Percentiles rank a stretch among this genome's conserved stretches.
Conservation (phyloP, 2,113 vertebrate species). For the human (Homo sapiens) region DNA sequence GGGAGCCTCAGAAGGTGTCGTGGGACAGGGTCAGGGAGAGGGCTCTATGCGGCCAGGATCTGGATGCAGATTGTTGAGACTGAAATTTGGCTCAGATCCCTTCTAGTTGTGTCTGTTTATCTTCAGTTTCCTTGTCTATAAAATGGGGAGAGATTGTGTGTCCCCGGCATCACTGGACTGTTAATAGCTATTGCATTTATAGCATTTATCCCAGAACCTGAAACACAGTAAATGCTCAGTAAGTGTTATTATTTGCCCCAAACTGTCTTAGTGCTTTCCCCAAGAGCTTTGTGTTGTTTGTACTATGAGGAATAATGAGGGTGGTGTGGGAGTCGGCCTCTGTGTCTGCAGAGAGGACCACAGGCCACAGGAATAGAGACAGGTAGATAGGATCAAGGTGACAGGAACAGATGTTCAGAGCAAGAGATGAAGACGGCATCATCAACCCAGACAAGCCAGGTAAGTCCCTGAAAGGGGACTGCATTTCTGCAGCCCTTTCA, state of each 20-base stretch:
- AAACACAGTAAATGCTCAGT: background rate
- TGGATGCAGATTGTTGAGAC: background rate
- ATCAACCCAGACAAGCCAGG: background rate
- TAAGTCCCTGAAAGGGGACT: too few relatives aligned
- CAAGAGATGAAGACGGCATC: background rate
- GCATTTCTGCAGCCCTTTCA: background rate
- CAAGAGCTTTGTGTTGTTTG: background rate
- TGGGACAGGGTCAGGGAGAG: rapidly evolving
- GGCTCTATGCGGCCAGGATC: background rate
- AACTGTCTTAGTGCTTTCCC: background rate
- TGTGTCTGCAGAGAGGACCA: background rate
- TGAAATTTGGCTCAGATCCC: background rate
- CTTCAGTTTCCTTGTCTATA: background rate
- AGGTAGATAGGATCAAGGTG: background rate
- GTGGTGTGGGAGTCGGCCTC: background rate
- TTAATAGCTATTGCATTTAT: background rate
- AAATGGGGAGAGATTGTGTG: background rate
- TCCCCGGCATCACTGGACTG: background rate
- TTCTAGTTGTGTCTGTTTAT: background rate
- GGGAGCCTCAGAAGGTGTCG: rapidly evolving
- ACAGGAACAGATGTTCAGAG: background rate
- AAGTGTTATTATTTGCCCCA: background rate
- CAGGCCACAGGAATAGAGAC: background rate
- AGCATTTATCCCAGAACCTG: background rate
- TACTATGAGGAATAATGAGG: background rate